Evolutionary conservation across 2,797 vertebrate genomes (phyloP).

Genomic region (Megalops cyprinoides): DNA sequence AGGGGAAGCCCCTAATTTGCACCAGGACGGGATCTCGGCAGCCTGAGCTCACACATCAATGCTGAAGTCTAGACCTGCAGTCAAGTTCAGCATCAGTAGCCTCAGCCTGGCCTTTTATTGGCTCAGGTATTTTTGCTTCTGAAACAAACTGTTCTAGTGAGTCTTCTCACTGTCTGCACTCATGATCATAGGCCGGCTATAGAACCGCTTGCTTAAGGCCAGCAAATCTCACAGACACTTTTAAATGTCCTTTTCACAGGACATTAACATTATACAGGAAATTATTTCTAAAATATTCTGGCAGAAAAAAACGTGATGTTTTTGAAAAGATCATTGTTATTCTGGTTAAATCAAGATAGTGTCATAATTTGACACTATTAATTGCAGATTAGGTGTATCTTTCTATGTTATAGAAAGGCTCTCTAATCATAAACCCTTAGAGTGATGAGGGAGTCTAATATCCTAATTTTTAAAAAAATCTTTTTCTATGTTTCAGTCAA

Average conservation of each 20-base stretch:
- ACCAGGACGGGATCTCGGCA: constrained; percentile 55
- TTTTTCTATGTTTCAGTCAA: neutral
- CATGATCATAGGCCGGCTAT: neutral
- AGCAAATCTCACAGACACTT: neutral
- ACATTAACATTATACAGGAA: no score
- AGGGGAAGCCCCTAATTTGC: constrained; percentile 48
- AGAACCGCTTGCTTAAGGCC: neutral
- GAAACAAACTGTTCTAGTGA: neutral
- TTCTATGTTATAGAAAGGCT: neutral
- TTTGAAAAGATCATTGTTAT: no score
- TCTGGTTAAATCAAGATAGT: no score
- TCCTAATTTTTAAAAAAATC: no score
- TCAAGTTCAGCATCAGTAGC: constrained; percentile 53
- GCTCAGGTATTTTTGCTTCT: neutral
- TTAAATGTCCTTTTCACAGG: no score
- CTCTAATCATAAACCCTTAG: neutral
- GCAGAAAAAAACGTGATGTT: no score
- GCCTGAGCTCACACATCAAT: constrained; percentile 49
- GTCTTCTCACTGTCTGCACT: neutral
- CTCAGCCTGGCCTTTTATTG: neutral
- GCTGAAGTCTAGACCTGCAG: constrained; percentile 50
- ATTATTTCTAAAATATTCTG: no score
- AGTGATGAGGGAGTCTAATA: no score
- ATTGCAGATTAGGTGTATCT: no score
- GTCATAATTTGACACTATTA: no score